Base-by-base conservation (phyloP, 2,113 vertebrate species). In the Arothron firmamentum region DNA sequence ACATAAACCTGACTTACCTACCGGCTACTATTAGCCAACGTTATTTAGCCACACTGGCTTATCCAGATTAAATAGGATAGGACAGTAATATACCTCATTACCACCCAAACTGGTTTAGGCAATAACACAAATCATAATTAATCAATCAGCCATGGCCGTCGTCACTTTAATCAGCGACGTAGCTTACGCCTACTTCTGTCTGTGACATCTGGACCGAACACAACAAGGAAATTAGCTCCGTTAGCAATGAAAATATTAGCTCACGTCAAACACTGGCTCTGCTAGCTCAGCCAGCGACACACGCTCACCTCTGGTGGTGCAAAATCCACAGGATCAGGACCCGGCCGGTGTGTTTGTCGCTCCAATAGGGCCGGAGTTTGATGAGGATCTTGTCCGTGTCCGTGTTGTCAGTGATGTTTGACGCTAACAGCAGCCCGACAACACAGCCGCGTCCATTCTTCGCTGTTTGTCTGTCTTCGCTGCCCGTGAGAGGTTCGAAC, bases 191-290 rank as follows among this genome's bases (percentile, higher is more conserved):
- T 51, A 46, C 59, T 67, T 52, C 52, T 65, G 72, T 69, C 65
- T 76, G 43, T 77, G 77, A 84, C 87, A 87, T 82, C 75, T 78
- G 77, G 69, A 76, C 16, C 23, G 59, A 78, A 65, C 62, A 74
- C 83, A 81, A 85, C 85, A 84, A 82, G 86, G 82, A 83, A 88
- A 89, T 85, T 85, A 89, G 84, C 81, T 23, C 67, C 43, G 79
- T 81, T 83, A 86, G 85, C 83, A 66, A 43, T 42, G 31, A 73
- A 72, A 70, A 80, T 69, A 67, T 63, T 56, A 83, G 80, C 83
- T 58, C 56, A 48, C 16, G 31, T 17, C 20, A 52, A 67, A 63
- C 9, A 58, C 46, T 62, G 58, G 58, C n/a, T 59, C 5, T 42
- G 56, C 55, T 67, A 67, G 62, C 60, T 64, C 20, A 1, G 2